Evolutionary conservation across 2,797 vertebrate species (phyloP).

Genomic region (Coranthus polyacanthus): DNA sequence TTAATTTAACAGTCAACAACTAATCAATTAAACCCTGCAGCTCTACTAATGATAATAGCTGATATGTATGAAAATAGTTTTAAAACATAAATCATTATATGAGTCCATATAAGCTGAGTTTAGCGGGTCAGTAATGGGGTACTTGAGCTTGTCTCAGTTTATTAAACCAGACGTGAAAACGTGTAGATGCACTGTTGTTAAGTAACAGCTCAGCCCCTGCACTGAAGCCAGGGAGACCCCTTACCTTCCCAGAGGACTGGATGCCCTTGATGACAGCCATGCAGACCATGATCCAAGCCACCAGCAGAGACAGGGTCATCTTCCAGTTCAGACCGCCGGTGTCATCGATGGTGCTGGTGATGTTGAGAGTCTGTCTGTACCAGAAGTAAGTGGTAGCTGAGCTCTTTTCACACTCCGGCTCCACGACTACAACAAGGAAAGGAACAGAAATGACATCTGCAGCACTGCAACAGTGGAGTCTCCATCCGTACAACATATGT

Average conservation of each 20-base stretch:
- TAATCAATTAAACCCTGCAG: no score
- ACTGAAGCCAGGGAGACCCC: conserved; percentile 2
- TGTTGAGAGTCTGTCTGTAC: conserved; percentile 96
- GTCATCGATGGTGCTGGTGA: conserved; percentile 94
- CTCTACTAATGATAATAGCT: no score
- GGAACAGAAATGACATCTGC: neutral
- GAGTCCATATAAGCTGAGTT: no score
- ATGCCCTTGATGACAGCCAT: conserved; percentile 97
- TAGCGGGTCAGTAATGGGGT: no score
- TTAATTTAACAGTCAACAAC: no score
- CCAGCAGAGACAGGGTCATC: conserved; percentile 95
- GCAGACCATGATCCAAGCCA: conserved; percentile 95
- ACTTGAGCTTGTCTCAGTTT: no score
- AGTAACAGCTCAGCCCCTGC: conserved; percentile 3
- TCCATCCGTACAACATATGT: neutral
- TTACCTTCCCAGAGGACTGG: conserved; percentile 89
- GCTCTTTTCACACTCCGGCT: conserved; percentile 95
- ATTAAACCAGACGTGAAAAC: no score
- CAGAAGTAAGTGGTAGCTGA: conserved; percentile 99
- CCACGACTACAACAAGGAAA: conserved; percentile 85
- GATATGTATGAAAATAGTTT: no score
- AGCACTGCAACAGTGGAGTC: neutral
- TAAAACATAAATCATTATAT: no score
- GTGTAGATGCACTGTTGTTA: neutral
- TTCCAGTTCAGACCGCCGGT: conserved; percentile 96